Percentiles rank a stretch among this genome's conserved stretches.
phyloP scores from a whole-genome alignment of 2,888 invertebrate genomes.

The Trissonchulus latispiculum region DNA sequence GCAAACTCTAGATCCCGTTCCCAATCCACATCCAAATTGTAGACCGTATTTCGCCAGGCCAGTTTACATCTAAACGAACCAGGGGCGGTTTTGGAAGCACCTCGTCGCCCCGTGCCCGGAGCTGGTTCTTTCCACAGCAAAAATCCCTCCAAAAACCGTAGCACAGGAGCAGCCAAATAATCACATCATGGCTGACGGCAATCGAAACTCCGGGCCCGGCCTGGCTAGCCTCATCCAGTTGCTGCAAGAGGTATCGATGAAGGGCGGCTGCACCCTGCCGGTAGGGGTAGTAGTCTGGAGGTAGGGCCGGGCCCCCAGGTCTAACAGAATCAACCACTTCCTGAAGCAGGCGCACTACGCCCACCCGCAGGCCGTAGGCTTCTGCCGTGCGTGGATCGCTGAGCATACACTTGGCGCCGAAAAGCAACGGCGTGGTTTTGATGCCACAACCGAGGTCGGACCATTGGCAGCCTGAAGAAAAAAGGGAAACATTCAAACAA shows the following conservation, averaged over 20 bases:
- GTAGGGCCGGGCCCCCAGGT: neutral
- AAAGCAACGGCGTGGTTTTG: neutral
- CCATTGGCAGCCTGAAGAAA: neutral
- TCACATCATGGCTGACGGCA: neutral
- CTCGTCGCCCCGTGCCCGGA: too few species aligned
- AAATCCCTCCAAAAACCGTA: neutral
- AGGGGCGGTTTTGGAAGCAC: too few species aligned
- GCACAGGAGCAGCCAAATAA: neutral
- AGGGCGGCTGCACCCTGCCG: neutral
- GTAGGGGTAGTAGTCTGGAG: neutral
- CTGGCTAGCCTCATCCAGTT: neutral
- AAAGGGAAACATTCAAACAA: too few species aligned
- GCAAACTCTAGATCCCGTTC: too few species aligned
- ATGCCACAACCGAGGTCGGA: neutral
- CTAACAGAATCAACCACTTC: too few species aligned
- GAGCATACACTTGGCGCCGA: neutral
- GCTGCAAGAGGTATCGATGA: neutral
- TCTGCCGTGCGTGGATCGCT: neutral
- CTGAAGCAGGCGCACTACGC: neutral
- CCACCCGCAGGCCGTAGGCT: neutral
- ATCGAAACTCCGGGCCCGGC: neutral
- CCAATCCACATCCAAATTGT: too few species aligned
- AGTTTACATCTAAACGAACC: too few species aligned
- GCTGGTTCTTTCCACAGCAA: too few species aligned
- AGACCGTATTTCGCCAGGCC: too few species aligned